phyloP scores from a whole-genome alignment of 2,888 invertebrate genomes.

The Euspilapteryx auroguttella region DNA sequence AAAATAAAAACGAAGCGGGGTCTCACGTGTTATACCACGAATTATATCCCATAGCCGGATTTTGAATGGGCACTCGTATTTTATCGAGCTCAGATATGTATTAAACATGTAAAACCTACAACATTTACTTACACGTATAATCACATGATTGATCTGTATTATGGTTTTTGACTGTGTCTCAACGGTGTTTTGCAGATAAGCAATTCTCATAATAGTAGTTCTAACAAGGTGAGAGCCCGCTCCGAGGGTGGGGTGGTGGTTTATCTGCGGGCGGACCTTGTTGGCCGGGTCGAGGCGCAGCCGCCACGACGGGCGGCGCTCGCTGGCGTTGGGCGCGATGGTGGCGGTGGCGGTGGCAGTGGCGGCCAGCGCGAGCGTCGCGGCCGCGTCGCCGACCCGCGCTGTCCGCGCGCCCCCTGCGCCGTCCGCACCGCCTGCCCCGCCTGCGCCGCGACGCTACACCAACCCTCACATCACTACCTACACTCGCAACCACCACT shows the following conservation, averaged over 20 bases:
- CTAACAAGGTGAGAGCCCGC: too few species aligned
- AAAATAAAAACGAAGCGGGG: too few species aligned
- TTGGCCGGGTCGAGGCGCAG: slow-evolving; percentile 86
- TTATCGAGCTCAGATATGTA: too few species aligned
- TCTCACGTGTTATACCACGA: too few species aligned
- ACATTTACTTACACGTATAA: too few species aligned
- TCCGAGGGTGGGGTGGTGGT: background rate
- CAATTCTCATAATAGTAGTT: too few species aligned
- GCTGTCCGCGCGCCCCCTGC: background rate
- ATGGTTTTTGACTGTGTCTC: too few species aligned
- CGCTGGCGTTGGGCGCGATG: slow-evolving; percentile 53
- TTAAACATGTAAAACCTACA: too few species aligned
- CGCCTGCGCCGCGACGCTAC: slow-evolving; percentile 22
- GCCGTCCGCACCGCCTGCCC: slow-evolving; percentile 16
- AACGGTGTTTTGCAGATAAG: too few species aligned
- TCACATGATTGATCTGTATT: too few species aligned
- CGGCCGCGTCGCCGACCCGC: slow-evolving; percentile 5
- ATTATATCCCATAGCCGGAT: too few species aligned
- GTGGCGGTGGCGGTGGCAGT: slow-evolving; percentile 49
- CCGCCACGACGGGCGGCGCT: slow-evolving; percentile 91
- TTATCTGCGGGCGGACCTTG: slow-evolving; percentile 81
- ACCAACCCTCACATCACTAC: background rate
- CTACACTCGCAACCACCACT: background rate
- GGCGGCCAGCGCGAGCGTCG: slow-evolving; percentile 10
- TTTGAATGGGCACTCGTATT: too few species aligned